A percentile compares a stretch with the other conserved stretches of the same genome.
These are phyloP conservation scores for Delichon dasypus DNA, from an alignment of 2,797 vertebrate genomes.

Conservation along the genomic window DNA sequence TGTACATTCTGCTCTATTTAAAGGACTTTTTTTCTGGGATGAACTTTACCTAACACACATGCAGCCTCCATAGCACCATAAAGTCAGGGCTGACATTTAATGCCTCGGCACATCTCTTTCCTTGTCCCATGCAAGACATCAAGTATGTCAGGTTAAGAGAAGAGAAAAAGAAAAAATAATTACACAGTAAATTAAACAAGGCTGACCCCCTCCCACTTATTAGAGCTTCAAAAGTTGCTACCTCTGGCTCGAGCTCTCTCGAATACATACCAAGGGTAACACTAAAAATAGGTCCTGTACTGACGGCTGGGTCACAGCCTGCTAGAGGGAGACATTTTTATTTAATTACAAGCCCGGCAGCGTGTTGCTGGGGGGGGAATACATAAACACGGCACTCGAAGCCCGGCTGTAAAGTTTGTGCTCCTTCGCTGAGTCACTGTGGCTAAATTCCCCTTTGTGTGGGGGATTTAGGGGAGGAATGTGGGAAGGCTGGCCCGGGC, in stretches of 20 bases:
- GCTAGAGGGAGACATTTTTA: constrained; percentile 54
- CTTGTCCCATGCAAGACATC: background rate
- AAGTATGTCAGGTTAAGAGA: constrained; percentile 21
- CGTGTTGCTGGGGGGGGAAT: background rate
- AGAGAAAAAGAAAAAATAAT: constrained; percentile 18
- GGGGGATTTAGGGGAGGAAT: constrained; percentile 41
- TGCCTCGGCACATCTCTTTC: background rate
- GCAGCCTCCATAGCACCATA: background rate
- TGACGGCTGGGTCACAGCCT: background rate
- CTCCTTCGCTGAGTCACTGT: constrained; percentile 55
- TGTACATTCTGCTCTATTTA: background rate
- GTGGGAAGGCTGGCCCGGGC: background rate
- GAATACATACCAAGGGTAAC: constrained; percentile 19
- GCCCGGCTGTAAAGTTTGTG: constrained; percentile 56
- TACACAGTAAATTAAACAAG: background rate
- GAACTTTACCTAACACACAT: constrained; percentile 8
- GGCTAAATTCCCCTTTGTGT: constrained; percentile 34
- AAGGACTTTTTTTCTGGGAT: background rate
- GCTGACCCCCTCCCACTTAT: background rate
- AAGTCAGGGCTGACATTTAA: constrained; percentile 36
- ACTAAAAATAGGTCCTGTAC: constrained; percentile 42
- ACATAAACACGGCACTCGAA: constrained; percentile 47
- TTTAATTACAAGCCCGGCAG: constrained; percentile 23
- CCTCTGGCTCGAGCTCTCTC: background rate
- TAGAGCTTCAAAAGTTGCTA: constrained; percentile 14